Conservation (phyloP, 2,797 vertebrate genomes). For the Thaleichthys pacificus region DNA sequence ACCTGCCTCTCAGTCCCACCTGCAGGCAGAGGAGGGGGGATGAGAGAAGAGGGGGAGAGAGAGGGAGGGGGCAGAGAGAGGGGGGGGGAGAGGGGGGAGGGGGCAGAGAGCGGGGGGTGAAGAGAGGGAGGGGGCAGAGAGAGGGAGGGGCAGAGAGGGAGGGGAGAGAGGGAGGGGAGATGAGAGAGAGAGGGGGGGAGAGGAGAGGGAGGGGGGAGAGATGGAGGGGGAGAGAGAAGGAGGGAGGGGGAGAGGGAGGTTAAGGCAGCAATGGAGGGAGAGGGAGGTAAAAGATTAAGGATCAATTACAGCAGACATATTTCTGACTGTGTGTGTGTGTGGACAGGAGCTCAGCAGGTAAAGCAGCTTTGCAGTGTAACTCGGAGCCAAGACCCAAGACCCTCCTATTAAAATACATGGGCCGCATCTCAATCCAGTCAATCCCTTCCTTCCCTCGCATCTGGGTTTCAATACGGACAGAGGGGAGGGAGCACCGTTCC, state of each 20-base stretch:
- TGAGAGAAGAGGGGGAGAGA: background rate
- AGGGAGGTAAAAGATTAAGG: no score
- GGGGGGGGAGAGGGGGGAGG: background rate
- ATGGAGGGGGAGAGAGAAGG: background rate
- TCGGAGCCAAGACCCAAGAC: no score
- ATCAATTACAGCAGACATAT: no score
- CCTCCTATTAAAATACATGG: no score
- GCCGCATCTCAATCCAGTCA: no score
- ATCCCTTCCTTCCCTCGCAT: no score
- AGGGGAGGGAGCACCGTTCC: no score
- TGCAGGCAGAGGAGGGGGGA: conserved; percentile 42
- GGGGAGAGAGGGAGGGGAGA: background rate
- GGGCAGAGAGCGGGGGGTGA: background rate
- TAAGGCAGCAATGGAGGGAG: no score
- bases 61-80: background rate
- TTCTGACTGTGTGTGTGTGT: background rate
- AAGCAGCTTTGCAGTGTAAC: no score
- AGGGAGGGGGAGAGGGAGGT: no score
- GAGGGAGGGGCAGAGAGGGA: background rate
- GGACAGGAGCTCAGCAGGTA: no score
- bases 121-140: background rate
- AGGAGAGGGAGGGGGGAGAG: background rate
- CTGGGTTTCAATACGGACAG: no score
- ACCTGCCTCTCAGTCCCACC: conserved; percentile 72
- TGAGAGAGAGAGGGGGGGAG: background rate